Evolutionary conservation across 1,140 invertebrate genomes (phyloP).

Genomic region (Bacillus rossius): DNA sequence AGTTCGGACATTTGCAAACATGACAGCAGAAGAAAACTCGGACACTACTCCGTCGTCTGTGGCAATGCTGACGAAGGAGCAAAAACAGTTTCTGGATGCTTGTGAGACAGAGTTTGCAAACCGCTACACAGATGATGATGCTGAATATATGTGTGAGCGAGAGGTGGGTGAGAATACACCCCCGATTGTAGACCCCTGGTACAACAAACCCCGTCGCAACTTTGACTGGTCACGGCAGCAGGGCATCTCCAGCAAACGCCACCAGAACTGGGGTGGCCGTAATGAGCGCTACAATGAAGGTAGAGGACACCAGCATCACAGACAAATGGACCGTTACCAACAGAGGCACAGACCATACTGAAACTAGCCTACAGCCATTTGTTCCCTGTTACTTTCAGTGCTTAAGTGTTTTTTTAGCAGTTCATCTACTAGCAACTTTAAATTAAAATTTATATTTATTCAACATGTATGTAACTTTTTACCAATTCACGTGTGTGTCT

Average conservation of each 20-base stretch:
- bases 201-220: constrained; percentile 27
- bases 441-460: no score
- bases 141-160: constrained; percentile 43
- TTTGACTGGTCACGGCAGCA: constrained; percentile 16
- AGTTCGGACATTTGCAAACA: not conserved
- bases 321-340: no score
- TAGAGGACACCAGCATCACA: no score
- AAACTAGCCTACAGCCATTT: no score
- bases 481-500: no score
- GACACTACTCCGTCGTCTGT: not conserved
- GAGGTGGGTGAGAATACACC: constrained; percentile 35
- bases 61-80: constrained; percentile 34
- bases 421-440: no score
- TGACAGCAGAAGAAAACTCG: not conserved
- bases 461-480: no score
- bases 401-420: no score
- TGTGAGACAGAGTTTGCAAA: constrained; percentile 48
- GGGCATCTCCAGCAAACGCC: constrained; percentile 3
- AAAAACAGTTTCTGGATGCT: constrained; percentile 43
- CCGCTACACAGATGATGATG: constrained; percentile 49
- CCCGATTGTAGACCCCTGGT: constrained; percentile 49
- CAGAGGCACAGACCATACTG: no score
- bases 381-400: no score
- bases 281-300: no score
- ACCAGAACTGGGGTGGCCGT: constrained; percentile 6